phyloP scores from a whole-genome alignment of 2,888 invertebrate genomes.

The Synanthedon andrenaeformis region DNA sequence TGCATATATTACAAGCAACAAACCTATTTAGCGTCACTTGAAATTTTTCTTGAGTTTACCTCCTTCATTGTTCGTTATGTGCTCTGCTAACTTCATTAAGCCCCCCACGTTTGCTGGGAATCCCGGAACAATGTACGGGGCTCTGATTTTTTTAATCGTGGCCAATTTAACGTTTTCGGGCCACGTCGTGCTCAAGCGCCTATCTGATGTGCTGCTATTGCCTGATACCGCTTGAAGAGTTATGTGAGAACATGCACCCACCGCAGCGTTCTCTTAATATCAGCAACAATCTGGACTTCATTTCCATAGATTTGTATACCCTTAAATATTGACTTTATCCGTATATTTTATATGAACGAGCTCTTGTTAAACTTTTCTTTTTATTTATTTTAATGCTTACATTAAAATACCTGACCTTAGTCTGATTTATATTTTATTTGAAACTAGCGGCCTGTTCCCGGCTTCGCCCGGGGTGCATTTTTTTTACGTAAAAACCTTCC shows the following conservation, averaged over 20 bases:
- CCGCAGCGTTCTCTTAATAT: conserved; percentile 10
- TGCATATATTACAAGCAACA: too few species aligned
- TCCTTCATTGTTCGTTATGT: conserved; percentile 46
- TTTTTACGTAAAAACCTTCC: too few species aligned
- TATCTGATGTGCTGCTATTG: conserved; percentile 41
- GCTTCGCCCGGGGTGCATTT: too few species aligned
- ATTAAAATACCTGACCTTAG: too few species aligned
- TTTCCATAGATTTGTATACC: conserved; percentile 3
- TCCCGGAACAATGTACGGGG: conserved; percentile 42
- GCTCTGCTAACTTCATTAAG: conserved; percentile 52
- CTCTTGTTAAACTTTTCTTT: too few species aligned
- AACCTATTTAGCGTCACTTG: conserved; percentile 19
- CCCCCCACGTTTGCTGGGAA: conserved; percentile 29
- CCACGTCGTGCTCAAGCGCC: conserved; percentile 27
- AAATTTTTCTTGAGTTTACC: conserved; percentile 61
- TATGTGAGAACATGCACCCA: conserved; percentile 47
- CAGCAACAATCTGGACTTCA: conserved; percentile 10
- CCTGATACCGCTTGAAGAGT: conserved; percentile 32
- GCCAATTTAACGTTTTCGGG: conserved; percentile 49
- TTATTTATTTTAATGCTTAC: too few species aligned
- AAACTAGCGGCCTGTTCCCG: too few species aligned
- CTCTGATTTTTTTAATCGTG: conserved; percentile 38
- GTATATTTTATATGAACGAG: neutral
- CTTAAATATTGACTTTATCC: conserved; percentile 4
- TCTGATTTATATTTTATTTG: too few species aligned